Percentiles rank a stretch among this genome's conserved stretches.
Evolutionary conservation across 2,113 vertebrate species (phyloP).

Genomic region (Pagrus major): DNA sequence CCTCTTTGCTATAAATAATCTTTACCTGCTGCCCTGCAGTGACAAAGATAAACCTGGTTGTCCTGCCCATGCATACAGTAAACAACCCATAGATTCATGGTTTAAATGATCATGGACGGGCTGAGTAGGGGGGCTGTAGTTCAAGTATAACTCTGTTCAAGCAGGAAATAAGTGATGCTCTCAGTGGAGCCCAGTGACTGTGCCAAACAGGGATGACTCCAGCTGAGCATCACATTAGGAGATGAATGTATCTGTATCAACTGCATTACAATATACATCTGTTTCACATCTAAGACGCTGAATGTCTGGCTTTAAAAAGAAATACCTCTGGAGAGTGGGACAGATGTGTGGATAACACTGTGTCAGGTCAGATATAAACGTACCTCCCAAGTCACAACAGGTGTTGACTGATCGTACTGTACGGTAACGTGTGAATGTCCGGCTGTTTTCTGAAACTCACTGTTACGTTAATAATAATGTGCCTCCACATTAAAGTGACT

Average conservation of each 20-base stretch:
- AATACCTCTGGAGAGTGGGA: slow-evolving; percentile 62
- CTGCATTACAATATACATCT: slow-evolving; percentile 22
- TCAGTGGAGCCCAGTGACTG: slow-evolving; percentile 15
- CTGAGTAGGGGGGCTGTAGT: slow-evolving; percentile 32
- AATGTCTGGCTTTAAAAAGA: slow-evolving; percentile 67
- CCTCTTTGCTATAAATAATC: slow-evolving; percentile 53
- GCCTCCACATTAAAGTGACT: slow-evolving; percentile 68
- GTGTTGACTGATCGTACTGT: slow-evolving; percentile 21
- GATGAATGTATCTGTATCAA: slow-evolving; percentile 54
- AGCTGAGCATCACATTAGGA: slow-evolving; percentile 31
- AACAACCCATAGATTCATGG: slow-evolving; percentile 17
- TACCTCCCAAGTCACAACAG: slow-evolving; percentile 20
- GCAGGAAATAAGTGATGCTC: slow-evolving; percentile 26
- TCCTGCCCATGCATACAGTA: slow-evolving; percentile 30
- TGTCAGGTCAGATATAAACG: slow-evolving; percentile 22
- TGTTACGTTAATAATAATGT: slow-evolving; percentile 54
- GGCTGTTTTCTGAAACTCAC: slow-evolving; percentile 30
- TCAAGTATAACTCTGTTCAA: slow-evolving; percentile 17
- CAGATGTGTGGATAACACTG: slow-evolving; percentile 24
- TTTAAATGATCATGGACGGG: slow-evolving; percentile 14
- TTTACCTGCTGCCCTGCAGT: slow-evolving; percentile 31
- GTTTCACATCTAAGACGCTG: slow-evolving; percentile 58
- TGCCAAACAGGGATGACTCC: slow-evolving; percentile 49
- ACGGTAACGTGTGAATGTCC: slow-evolving; percentile 19
- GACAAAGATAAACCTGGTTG: slow-evolving; percentile 27